Conservation (phyloP, 2,113 vertebrate genomes). For the Syngnathoides biaculeatus region DNA sequence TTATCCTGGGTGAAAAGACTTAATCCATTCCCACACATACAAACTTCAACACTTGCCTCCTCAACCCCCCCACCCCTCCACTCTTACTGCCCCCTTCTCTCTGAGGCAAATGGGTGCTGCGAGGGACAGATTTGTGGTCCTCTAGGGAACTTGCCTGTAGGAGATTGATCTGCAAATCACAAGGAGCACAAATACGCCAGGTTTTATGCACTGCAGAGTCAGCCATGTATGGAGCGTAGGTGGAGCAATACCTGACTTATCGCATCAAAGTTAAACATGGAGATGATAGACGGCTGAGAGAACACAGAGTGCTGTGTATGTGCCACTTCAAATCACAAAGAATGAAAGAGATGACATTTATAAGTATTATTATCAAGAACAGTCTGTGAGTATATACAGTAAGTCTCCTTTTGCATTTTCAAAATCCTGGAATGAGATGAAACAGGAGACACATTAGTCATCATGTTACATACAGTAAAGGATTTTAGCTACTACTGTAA, state of each 20-base stretch:
- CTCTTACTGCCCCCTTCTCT: constrained; percentile 3
- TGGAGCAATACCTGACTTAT: constrained; percentile 61
- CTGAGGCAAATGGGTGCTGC: constrained; percentile 16
- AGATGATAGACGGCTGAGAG: constrained; percentile 41
- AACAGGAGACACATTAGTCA: not conserved
- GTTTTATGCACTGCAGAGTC: constrained; percentile 51
- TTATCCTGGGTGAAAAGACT: constrained; percentile 68
- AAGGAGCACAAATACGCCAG: constrained; percentile 58
- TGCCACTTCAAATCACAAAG: constrained; percentile 15
- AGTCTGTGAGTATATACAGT: constrained; percentile 2
- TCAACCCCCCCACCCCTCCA: constrained; percentile 3
- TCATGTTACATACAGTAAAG: not conserved
- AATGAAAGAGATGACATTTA: constrained; percentile 15
- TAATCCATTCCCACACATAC: constrained; percentile 59
- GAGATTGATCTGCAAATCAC: constrained; percentile 62
- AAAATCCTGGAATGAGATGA: not conserved
- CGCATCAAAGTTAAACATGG: constrained; percentile 54
- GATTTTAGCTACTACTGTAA: not conserved
- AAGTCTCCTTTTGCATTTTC: not conserved
- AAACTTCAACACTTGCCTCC: constrained; percentile 34
- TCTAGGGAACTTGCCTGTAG: constrained; percentile 58
- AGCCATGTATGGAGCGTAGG: constrained; percentile 50
- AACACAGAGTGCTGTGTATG: constrained; percentile 9
- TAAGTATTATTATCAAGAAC: constrained; percentile 6
- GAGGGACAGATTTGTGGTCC: constrained; percentile 64